These are phyloP conservation scores for Diphyllodes magnificus DNA, from an alignment of 2,113 vertebrate genomes.

Conservation along the genomic window DNA sequence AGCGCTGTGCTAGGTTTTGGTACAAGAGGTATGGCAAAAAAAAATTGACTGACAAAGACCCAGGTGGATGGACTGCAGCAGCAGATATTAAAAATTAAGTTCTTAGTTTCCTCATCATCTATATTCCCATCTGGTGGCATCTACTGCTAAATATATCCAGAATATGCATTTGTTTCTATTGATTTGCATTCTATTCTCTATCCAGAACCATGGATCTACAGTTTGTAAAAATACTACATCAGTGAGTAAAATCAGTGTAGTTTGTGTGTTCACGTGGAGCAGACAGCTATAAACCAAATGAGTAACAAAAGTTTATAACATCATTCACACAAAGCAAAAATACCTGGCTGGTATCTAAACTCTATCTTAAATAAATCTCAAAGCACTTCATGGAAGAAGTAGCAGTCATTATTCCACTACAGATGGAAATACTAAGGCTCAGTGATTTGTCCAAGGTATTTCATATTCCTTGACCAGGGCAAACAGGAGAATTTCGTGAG, in stretches of 20 bases:
- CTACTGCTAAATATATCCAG: background rate
- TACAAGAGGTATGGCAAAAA: background rate
- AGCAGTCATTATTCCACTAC: background rate
- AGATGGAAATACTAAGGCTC: background rate
- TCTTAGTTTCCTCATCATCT: background rate
- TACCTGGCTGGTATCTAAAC: background rate
- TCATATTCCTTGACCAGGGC: background rate
- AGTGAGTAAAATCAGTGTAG: background rate
- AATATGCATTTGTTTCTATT: background rate
- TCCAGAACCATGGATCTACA: background rate
- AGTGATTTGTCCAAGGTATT: background rate
- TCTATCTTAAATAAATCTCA: background rate
- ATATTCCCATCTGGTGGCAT: background rate
- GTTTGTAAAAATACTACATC: background rate
- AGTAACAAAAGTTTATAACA: background rate
- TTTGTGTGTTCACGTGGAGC: rapidly evolving
- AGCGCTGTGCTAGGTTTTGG: background rate
- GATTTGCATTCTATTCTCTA: background rate
- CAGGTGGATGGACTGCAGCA: background rate
- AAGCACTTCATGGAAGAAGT: background rate
- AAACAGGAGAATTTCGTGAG: background rate
- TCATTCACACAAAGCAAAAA: background rate
- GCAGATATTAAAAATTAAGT: background rate
- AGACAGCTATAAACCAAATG: background rate
- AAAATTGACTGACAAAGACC: background rate